phyloP scores from a whole-genome alignment of 2,113 vertebrate genomes.

The Cyanoderma ruficeps region DNA sequence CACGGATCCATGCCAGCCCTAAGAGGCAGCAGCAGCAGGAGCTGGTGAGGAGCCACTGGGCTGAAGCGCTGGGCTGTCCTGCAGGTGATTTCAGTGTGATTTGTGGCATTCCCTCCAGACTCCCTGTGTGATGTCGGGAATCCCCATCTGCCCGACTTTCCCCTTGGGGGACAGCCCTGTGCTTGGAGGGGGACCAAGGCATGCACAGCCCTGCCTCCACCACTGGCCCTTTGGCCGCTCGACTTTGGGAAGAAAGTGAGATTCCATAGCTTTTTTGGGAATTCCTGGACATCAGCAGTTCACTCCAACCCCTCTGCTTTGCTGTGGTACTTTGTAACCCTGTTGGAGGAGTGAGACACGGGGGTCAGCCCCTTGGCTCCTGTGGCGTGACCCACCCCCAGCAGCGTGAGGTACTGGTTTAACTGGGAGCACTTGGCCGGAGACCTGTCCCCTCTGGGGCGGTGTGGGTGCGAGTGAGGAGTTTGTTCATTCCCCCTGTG shows the following conservation, averaged over 20 bases:
- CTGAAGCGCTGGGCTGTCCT: neutral
- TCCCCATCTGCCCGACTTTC: neutral
- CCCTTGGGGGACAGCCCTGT: neutral
- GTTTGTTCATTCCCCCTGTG: neutral
- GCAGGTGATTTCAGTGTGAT: neutral
- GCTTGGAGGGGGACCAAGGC: accelerated
- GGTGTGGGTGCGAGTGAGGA: accelerated
- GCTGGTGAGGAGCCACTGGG: neutral
- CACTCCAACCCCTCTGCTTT: neutral
- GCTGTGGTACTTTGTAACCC: neutral
- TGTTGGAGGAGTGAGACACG: accelerated
- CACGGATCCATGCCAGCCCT: neutral
- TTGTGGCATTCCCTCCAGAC: neutral
- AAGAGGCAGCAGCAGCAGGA: accelerated
- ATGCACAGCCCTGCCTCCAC: neutral
- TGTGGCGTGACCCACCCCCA: accelerated
- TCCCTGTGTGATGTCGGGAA: neutral
- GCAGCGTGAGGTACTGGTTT: neutral
- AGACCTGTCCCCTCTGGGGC: neutral
- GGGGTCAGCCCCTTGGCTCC: neutral
- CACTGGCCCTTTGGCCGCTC: accelerated
- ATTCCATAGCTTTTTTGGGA: neutral
- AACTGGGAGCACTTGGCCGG: neutral
- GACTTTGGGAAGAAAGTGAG: neutral
- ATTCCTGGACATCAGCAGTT: neutral